phyloP scores from a whole-genome alignment of 1,140 invertebrate genomes.

The Eciton burchellii region DNA sequence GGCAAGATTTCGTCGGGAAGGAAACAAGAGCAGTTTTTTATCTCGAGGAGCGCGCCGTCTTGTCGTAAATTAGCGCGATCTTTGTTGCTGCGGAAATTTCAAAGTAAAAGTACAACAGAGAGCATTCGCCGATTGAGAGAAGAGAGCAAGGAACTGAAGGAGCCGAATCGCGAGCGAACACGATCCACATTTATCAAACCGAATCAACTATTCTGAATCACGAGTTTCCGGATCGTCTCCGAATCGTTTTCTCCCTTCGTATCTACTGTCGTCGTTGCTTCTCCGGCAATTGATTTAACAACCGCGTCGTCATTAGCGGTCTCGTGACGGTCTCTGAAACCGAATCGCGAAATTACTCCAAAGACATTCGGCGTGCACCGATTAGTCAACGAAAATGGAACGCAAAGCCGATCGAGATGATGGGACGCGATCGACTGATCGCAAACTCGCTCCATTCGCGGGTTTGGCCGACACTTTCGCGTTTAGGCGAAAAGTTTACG shows the following conservation, averaged over 20 bases:
- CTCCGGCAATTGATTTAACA: slow-evolving; percentile 58
- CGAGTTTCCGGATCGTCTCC: slow-evolving; percentile 15
- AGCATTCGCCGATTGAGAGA: too few species aligned
- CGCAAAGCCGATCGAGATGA: slow-evolving; percentile 13
- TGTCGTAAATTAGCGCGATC: too few species aligned
- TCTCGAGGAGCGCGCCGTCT: too few species aligned
- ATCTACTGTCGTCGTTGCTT: slow-evolving; percentile 40
- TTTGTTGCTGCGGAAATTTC: too few species aligned
- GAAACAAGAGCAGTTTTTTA: too few species aligned
- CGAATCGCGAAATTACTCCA: slow-evolving; percentile 46
- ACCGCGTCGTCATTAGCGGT: slow-evolving; percentile 51
- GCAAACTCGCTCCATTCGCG: neutral
- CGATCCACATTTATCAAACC: slow-evolving; percentile 6
- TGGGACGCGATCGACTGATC: slow-evolving; percentile 26
- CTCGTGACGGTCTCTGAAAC: slow-evolving; percentile 46
- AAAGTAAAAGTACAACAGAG: too few species aligned
- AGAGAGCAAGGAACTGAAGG: too few species aligned
- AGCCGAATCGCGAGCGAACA: neutral
- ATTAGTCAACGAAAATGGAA: slow-evolving; percentile 47
- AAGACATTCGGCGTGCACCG: slow-evolving; percentile 49
- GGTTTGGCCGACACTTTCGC: neutral
- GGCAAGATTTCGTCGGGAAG: neutral
- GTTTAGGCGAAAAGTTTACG: slow-evolving; percentile 48
- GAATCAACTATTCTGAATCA: neutral
- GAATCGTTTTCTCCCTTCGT: slow-evolving; percentile 40